Evolutionary conservation across 2,888 invertebrate species (phyloP).

Genomic region (Amiota minor): DNA sequence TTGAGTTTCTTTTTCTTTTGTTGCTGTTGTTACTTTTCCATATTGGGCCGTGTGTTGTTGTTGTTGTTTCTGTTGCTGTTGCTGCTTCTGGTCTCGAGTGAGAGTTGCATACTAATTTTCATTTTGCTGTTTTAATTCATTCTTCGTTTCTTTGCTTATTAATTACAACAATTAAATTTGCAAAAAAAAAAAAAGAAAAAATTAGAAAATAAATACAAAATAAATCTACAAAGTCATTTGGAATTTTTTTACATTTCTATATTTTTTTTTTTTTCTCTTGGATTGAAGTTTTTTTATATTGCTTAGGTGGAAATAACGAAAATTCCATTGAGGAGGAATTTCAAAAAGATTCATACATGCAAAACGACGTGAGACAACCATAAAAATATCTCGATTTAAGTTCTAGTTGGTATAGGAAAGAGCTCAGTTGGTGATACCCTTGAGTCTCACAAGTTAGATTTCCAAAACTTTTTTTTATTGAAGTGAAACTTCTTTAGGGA

Average conservation of each 20-base stretch:
- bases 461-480: too few species aligned
- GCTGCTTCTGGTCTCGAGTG: constrained; percentile 52
- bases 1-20: neutral
- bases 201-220: constrained; percentile 21
- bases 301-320: too few species aligned
- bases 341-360: too few species aligned
- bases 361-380: too few species aligned
- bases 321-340: too few species aligned
- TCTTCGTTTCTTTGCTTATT: constrained; percentile 46
- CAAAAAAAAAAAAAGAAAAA: constrained; percentile 13
- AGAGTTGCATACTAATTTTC: constrained; percentile 69
- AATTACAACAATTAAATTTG: constrained; percentile 48
- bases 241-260: neutral
- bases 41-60: constrained; percentile 46
- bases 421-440: too few species aligned
- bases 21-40: constrained; percentile 1
- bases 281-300: neutral
- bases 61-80: constrained; percentile 39
- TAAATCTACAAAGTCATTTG: constrained; percentile 45
- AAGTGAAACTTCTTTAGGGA: too few species aligned
- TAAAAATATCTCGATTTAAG: too few species aligned
- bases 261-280: constrained; percentile 12
- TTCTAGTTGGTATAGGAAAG: too few species aligned
- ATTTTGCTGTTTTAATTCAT: constrained; percentile 21
- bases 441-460: too few species aligned